Conservation (phyloP, 64 coral and sea anemone genomes). For the Exaiptasia diaphana region DNA sequence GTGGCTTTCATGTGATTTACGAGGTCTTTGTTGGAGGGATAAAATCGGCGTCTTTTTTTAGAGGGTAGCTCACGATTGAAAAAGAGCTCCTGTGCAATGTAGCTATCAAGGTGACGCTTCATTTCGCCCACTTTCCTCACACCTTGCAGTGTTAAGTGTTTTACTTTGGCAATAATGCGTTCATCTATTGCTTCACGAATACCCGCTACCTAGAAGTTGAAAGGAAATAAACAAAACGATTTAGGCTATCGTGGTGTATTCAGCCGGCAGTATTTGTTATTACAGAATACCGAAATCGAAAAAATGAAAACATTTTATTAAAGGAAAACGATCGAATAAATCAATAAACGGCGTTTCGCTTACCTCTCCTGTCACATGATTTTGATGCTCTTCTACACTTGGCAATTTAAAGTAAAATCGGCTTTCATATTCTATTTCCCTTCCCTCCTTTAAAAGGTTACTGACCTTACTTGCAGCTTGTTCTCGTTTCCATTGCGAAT, state of each 20-base stretch:
- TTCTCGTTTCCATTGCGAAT: not conserved
- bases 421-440: not conserved
- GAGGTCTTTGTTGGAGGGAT: constrained; percentile 3
- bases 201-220: constrained; percentile 45
- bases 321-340: too few species aligned
- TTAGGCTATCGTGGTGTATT: too few species aligned
- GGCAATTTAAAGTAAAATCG: constrained; percentile 8
- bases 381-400: constrained; percentile 6
- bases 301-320: too few species aligned
- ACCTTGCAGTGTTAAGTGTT: constrained; percentile 29
- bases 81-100: constrained; percentile 13
- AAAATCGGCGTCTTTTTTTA: not conserved
- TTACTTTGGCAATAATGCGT: constrained; percentile 23
- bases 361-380: constrained; percentile 44
- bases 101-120: constrained; percentile 18
- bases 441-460: not conserved
- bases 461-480: not conserved
- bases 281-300: too few species aligned
- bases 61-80: not conserved
- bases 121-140: constrained; percentile 17
- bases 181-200: constrained; percentile 45
- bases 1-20: not conserved
- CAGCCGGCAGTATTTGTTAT: too few species aligned
- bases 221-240: too few species aligned
- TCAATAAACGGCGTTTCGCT: too few species aligned